Base-by-base conservation (phyloP, 1,140 invertebrate species). In the Ctenoplectra terminalis region DNA sequence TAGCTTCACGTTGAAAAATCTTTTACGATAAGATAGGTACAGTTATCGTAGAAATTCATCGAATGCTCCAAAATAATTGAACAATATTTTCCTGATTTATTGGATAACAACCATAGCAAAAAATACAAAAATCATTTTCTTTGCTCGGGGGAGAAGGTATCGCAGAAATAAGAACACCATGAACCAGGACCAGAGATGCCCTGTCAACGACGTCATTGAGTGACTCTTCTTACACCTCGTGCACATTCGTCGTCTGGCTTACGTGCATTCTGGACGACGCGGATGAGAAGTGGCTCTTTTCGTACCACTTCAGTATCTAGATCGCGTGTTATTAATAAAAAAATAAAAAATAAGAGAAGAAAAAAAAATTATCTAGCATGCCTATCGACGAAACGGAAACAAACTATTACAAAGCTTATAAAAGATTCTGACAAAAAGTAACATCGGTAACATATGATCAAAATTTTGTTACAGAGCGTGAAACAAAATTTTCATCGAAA, bases 191-290 rank as follows among this genome's bases (percentile, higher is more conserved):
- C 20, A 85, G 73, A 89, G 50, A 43, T 73, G 69, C 40, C 87
- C 90, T 91, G 91, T 92, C 92, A 90, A 84, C 91, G 58, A 70
- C 63, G 34, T 85, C 90, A 82, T 91, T 92, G 89, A 92, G 91
- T 91, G 89, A 88, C 88, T 92, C 88, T 82, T 75, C 86, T 92
- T 91, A 87, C 91, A 92, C 91, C 82, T 92, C 90, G 78, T 92
- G 82, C 75, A 82, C 78, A 88, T 80, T 84, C 84, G 85, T 88
- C 78, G 75, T 82, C 74, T 77, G 76, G 26, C 76, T 81, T 87
- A 88, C 40, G 71, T 71, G 82, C 85, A 83, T 76, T 77, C 82
- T 58, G 67, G 52, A 81, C 60, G 63, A 88, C 79, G 75, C 74
- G 58, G 6, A 66, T n/a, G 34, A 73, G 86, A 56, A 56, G 58